These are phyloP conservation scores for Petroica traversi DNA, from an alignment of 2,113 vertebrate species.

Conservation along the genomic window DNA sequence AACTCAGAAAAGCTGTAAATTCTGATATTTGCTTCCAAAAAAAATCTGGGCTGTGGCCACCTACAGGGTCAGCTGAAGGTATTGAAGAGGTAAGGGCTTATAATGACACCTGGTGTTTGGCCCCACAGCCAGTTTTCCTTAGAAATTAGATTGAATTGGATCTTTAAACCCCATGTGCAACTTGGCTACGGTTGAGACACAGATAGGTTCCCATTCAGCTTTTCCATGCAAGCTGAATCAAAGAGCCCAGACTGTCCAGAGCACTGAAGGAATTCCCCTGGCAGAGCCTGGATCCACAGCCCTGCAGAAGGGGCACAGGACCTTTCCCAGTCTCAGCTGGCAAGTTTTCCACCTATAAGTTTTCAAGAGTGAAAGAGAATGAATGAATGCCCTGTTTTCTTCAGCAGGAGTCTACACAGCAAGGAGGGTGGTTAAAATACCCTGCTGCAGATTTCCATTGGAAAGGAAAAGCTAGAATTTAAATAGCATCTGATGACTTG, in stretches of 20 bases:
- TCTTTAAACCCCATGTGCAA: neutral
- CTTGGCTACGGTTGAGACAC: neutral
- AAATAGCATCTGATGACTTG: neutral
- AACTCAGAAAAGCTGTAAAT: neutral
- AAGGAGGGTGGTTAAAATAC: neutral
- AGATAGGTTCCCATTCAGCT: neutral
- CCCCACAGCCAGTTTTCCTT: neutral
- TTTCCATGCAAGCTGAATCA: neutral
- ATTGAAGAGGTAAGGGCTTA: neutral
- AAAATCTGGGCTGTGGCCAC: too few relatives aligned
- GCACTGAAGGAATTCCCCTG: accelerated
- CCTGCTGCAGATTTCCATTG: neutral
- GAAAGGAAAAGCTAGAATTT: neutral
- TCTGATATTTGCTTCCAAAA: neutral
- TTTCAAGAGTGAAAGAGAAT: neutral
- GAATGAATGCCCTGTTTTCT: neutral
- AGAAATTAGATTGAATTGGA: neutral
- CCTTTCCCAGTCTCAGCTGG: neutral
- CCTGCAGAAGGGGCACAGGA: too few relatives aligned
- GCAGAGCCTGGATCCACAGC: too few relatives aligned
- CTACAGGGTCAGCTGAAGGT: accelerated
- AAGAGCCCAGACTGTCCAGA: too few relatives aligned
- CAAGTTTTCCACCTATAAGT: neutral
- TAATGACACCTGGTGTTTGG: neutral
- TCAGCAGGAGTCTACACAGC: neutral